A percentile compares a stretch with the other conserved stretches of the same genome.
These are phyloP conservation scores for Micrasema longulum DNA, from an alignment of 1,140 invertebrate genomes.

Conservation along the genomic window DNA sequence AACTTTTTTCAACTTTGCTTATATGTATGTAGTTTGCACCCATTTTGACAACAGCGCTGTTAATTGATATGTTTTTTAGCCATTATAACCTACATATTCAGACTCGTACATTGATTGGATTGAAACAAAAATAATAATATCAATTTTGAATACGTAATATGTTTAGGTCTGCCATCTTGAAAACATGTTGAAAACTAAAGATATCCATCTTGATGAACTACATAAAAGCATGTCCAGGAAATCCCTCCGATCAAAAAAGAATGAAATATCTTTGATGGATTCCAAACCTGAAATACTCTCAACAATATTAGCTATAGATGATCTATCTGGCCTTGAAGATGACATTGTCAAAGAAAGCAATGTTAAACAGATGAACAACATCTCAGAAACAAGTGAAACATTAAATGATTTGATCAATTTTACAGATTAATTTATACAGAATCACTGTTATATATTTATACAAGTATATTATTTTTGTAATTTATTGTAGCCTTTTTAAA, in stretches of 20 bases:
- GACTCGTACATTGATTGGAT: too few species aligned
- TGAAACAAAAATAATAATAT: too few species aligned
- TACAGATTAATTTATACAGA: conserved; percentile 3
- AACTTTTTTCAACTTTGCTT: too few species aligned
- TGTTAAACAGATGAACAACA: background rate
- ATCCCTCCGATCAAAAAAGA: conserved; percentile 29
- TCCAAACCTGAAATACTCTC: conserved; percentile 1
- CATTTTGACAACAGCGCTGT: too few species aligned
- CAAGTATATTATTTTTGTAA: too few species aligned
- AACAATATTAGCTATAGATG: conserved; percentile 1
- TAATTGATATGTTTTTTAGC: too few species aligned
- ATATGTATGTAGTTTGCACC: too few species aligned
- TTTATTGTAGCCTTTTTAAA: too few species aligned
- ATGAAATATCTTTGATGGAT: conserved; percentile 32
- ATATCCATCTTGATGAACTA: conserved; percentile 71
- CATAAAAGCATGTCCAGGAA: conserved; percentile 44
- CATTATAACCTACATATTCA: too few species aligned
- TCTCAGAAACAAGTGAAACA: background rate
- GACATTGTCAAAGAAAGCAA: background rate
- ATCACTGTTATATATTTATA: too few species aligned
- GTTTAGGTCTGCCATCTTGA: conserved; percentile 66
- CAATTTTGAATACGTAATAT: too few species aligned
- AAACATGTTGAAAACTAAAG: conserved; percentile 68
- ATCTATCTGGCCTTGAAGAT: conserved; percentile 1
- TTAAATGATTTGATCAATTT: conserved; percentile 29